phyloP scores from a whole-genome alignment of 2,888 invertebrate genomes.

The Agonopterix subpropinquella region DNA sequence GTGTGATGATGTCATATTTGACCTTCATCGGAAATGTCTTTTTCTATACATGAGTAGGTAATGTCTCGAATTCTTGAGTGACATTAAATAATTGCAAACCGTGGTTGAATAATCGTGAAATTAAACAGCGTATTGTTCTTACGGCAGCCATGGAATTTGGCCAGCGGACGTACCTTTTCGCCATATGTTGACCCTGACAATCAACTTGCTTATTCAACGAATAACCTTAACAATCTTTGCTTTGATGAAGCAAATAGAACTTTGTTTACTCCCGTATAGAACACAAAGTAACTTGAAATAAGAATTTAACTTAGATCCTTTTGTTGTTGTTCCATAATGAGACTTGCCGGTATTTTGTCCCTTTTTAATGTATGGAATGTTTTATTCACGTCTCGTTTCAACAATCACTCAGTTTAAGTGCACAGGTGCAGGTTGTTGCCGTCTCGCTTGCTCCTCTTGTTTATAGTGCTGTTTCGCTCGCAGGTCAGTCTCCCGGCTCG shows the following conservation, averaged over 20 bases:
- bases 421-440: conserved; percentile 59
- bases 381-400: conserved; percentile 54
- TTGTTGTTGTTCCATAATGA: conserved; percentile 9
- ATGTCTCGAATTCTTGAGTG: background rate
- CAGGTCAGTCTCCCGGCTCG: conserved; percentile 49
- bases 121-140: conserved; percentile 28
- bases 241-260: no score
- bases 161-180: conserved; percentile 50
- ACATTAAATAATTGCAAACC: background rate
- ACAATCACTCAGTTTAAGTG: conserved; percentile 62
- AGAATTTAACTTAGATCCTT: conserved; percentile 27
- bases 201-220: conserved; percentile 27
- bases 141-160: conserved; percentile 45
- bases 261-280: conserved; percentile 6
- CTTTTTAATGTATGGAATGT: conserved; percentile 52
- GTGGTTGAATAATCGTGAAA: conserved; percentile 14
- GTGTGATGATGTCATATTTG: no score
- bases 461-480: conserved; percentile 30
- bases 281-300: conserved; percentile 11
- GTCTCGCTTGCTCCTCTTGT: conserved; percentile 56
- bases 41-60: background rate
- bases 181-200: conserved; percentile 73
- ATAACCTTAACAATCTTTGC: no score
- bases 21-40: no score
- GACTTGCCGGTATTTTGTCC: conserved; percentile 36